A percentile compares a stretch with the other conserved stretches of the same genome.
Evolutionary conservation across 1,140 invertebrate species (phyloP).

Genomic region (Drosophila pallidifrons): DNA sequence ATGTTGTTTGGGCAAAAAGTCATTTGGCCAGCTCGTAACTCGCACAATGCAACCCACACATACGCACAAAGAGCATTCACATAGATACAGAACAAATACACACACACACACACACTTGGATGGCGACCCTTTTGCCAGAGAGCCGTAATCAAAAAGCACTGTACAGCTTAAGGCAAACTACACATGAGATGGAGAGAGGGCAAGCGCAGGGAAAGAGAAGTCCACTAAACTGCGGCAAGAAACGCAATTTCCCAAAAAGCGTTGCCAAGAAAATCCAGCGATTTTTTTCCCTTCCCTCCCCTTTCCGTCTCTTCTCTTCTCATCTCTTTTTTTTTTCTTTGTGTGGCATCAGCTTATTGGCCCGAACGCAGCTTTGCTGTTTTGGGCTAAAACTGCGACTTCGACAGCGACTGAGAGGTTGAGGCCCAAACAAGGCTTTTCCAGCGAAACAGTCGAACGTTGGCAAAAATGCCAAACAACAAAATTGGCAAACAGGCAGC

Average conservation of each 20-base stretch:
- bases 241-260: slow-evolving; percentile 52
- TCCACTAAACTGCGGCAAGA: slow-evolving; percentile 24
- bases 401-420: slow-evolving; percentile 10
- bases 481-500: slow-evolving; percentile 62
- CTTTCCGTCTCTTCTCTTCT: not conserved
- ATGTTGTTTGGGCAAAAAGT: slow-evolving; percentile 44
- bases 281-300: not conserved
- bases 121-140: slow-evolving; percentile 33
- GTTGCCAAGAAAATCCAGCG: slow-evolving; percentile 46
- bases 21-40: slow-evolving; percentile 51
- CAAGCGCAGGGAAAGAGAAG: not conserved
- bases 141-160: slow-evolving; percentile 44
- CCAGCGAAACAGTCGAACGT: slow-evolving; percentile 19
- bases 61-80: not conserved
- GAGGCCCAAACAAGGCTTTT: slow-evolving; percentile 40
- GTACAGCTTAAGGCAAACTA: slow-evolving; percentile 50
- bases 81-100: not conserved
- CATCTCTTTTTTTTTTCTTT: slow-evolving; percentile 12
- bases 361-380: slow-evolving; percentile 17
- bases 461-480: slow-evolving; percentile 31
- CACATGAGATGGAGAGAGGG: slow-evolving; percentile 13
- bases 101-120: not conserved
- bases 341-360: slow-evolving; percentile 40
- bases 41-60: slow-evolving; percentile 44
- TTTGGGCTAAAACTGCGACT: slow-evolving; percentile 4